Evolutionary conservation across 1,140 invertebrate genomes (phyloP).

Genomic region (Cylas formicarius): DNA sequence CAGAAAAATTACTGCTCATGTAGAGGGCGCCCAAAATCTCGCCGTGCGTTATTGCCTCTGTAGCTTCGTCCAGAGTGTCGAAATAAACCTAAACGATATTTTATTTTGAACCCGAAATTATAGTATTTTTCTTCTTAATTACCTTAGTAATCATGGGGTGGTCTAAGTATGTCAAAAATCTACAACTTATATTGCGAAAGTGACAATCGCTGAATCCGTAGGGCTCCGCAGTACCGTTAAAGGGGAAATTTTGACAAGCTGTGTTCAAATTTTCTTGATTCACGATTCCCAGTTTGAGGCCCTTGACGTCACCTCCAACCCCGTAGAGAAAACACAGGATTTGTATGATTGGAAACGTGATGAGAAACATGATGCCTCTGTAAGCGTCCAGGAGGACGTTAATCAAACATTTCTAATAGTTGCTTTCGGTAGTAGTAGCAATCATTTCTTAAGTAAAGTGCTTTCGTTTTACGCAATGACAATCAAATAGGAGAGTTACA

Average conservation of each 20-base stretch:
- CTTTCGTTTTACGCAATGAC: too few relatives aligned
- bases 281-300: slow-evolving; percentile 65
- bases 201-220: slow-evolving; percentile 41
- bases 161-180: slow-evolving; percentile 47
- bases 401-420: too few relatives aligned
- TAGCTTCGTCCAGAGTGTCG: slow-evolving; percentile 50
- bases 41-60: slow-evolving; percentile 53
- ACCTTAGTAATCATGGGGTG: slow-evolving; percentile 44
- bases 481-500: too few relatives aligned
- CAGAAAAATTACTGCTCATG: slow-evolving; percentile 69
- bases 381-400: too few relatives aligned
- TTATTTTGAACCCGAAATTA: too few relatives aligned
- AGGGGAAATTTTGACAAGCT: slow-evolving; percentile 37
- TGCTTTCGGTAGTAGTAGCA: too few relatives aligned
- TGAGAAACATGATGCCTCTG: slow-evolving; percentile 71
- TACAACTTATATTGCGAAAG: slow-evolving; percentile 52
- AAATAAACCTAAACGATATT: slow-evolving; percentile 42
- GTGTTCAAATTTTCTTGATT: slow-evolving; percentile 58
- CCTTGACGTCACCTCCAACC: slow-evolving; percentile 69
- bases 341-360: slow-evolving; percentile 74
- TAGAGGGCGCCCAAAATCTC: slow-evolving; percentile 62
- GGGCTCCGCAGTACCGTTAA: slow-evolving; percentile 26
- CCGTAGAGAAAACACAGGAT: slow-evolving; percentile 72
- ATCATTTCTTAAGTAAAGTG: too few relatives aligned
- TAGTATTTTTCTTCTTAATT: slow-evolving; percentile 12